Conservation (phyloP, 2,113 vertebrate genomes). For the Promerops cafer region DNA sequence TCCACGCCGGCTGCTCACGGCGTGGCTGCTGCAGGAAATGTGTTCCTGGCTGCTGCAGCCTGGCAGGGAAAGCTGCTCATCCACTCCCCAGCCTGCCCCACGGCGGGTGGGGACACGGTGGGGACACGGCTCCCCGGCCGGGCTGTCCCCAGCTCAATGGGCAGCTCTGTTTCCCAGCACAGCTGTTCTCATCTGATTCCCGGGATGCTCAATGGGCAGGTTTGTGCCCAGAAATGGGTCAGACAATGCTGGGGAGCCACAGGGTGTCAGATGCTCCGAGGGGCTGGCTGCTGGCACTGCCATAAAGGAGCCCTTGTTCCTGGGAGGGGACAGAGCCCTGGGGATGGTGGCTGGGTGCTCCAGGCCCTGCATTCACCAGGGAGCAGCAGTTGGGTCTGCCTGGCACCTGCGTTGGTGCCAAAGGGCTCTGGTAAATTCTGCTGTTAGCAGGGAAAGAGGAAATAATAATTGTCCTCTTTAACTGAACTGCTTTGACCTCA, state of each 20-base stretch:
- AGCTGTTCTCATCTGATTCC: neutral
- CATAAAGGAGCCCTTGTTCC: neutral
- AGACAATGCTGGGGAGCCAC: neutral
- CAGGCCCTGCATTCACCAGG: fast-evolving
- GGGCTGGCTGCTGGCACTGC: neutral
- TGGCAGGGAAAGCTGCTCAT: constrained; percentile 11
- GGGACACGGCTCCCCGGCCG: neutral
- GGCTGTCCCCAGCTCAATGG: neutral
- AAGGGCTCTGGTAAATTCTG: neutral
- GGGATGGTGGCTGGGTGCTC: neutral
- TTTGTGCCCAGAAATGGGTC: neutral
- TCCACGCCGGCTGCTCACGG: neutral
- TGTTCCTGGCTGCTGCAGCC: neutral
- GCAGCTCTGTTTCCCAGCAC: neutral
- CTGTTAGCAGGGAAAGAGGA: neutral
- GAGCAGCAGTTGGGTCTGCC: neutral
- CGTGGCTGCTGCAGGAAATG: neutral
- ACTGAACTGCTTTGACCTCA: neutral
- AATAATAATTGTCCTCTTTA: neutral
- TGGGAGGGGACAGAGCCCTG: fast-evolving
- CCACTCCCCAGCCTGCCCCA: neutral
- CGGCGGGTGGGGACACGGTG: too few species aligned
- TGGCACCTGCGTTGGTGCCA: neutral
- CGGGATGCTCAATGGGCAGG: neutral
- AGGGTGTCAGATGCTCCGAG: constrained; percentile 24